phyloP scores from a whole-genome alignment of 2,888 invertebrate genomes.

The Trissolcus japonicus region DNA sequence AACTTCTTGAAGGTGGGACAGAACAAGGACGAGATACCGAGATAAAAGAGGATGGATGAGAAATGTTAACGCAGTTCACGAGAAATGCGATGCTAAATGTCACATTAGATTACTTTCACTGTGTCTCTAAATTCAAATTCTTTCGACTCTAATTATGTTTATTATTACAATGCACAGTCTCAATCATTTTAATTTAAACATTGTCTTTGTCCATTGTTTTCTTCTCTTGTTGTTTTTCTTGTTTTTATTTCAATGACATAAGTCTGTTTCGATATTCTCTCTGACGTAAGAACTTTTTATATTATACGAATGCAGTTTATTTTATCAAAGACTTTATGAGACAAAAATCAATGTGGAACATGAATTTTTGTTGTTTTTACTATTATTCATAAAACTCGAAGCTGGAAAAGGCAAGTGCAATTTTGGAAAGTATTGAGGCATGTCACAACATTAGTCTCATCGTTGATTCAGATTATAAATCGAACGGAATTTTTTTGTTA shows the following conservation, averaged over 20 bases:
- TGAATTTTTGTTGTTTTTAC: slow-evolving; percentile 37
- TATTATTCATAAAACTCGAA: slow-evolving; percentile 34
- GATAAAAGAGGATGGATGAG: slow-evolving; percentile 18
- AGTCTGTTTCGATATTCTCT: too few species aligned
- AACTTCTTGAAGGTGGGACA: slow-evolving; percentile 39
- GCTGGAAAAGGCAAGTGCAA: slow-evolving; percentile 43
- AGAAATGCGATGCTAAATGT: slow-evolving; percentile 30
- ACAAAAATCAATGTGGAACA: slow-evolving; percentile 17
- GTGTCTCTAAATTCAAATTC: background rate
- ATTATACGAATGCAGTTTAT: slow-evolving; percentile 16
- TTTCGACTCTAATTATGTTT: too few species aligned
- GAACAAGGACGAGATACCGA: slow-evolving; percentile 19
- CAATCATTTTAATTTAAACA: too few species aligned
- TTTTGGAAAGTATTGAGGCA: slow-evolving; percentile 38
- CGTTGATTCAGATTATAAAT: slow-evolving; percentile 45
- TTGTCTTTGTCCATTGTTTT: background rate
- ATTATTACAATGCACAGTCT: too few species aligned
- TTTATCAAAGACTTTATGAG: background rate
- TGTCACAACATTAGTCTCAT: slow-evolving; percentile 42
- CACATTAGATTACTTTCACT: slow-evolving; percentile 28
- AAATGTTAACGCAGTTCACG: slow-evolving; percentile 35
- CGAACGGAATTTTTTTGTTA: slow-evolving; percentile 44
- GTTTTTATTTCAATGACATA: too few species aligned
- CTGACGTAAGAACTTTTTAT: background rate
- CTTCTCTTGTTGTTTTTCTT: background rate